Evolutionary conservation across 2,113 vertebrate genomes (phyloP), one percentile per base, ranked within the genome.

Genomic region (Anser cygnoides): DNA sequence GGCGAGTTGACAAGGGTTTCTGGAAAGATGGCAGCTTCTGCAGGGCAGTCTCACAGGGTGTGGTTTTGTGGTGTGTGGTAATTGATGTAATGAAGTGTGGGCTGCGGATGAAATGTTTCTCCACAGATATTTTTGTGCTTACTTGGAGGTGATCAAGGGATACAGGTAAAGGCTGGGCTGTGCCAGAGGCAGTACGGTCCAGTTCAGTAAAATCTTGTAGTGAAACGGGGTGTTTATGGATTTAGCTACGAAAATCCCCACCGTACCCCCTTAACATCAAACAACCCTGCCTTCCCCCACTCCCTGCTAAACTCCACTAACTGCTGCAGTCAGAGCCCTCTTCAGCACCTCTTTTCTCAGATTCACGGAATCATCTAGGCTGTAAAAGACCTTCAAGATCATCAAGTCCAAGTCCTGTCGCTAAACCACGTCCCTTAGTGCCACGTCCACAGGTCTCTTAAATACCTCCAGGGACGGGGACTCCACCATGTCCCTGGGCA

Each of bases 21-120:
- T 92, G 79, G 18, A 72, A 75, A 82, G 91, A 78, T 52, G 73
- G 80, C 52, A 89, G 3, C 29, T 86, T 25, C 20, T 17, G 43
- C 67, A 61, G 61, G 91, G 57, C 92, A 72, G 59, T 43, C 61
- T 52, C 46, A 23, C 0, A 3, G 46, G 61, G 68, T 84, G 87
- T 92, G 91, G 84, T 93, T 95, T 95, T 89, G 80, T 72, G 76
- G 84, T 46, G 28, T 84, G 62, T 75, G 89, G 29, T 96, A 89
- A 82, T 89, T 93, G 58, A 67, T 92, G 65, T 84, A 78, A 81
- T 75, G 61, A 89, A 89, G 65, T 72, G 89, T 92, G 89, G 94
- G 70, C 68, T 94, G 92, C 43, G 92, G 90, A 89, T 93, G 68
- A 78, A 84, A 71, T 84, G 80, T 61, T 92, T 96, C 66, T 93